These are phyloP conservation scores for Tetranychus cinnabarinus DNA, from an alignment of 1,140 invertebrate species.

Conservation along the genomic window DNA sequence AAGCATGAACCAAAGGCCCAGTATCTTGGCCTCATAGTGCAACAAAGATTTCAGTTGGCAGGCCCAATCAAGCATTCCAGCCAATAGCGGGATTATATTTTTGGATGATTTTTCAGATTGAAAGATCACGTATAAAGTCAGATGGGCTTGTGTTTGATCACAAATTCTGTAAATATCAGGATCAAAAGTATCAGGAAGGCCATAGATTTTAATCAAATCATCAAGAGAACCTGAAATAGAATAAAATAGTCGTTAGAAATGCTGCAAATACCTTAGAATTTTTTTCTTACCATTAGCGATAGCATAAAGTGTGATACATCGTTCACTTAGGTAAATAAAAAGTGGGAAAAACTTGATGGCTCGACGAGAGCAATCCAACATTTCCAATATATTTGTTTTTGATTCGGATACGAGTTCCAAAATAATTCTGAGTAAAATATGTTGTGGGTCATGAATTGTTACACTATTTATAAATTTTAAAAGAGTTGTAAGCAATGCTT, in stretches of 20 bases:
- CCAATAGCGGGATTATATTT: not conserved
- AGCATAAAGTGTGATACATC: not conserved
- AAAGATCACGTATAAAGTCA: not conserved
- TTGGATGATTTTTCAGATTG: not conserved
- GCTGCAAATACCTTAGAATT: not conserved
- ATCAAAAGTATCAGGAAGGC: not conserved
- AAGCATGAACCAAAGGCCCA: not conserved
- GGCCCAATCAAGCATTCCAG: not conserved
- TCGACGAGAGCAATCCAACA: not conserved
- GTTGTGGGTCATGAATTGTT: not conserved
- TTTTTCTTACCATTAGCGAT: not conserved
- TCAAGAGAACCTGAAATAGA: not conserved
- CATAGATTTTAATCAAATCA: not conserved
- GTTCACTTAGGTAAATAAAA: not conserved
- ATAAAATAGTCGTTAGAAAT: not conserved
- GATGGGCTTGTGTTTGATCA: not conserved
- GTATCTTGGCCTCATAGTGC: not conserved
- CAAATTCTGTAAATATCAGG: not conserved
- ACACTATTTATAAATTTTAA: not conserved
- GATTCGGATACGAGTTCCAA: not conserved
- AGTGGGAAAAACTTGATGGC: not conserved
- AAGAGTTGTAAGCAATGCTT: not conserved
- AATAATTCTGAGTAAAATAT: not conserved
- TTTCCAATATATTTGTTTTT: not conserved
- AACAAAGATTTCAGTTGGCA: not conserved